Evolutionary conservation across 1,140 invertebrate species (phyloP), one percentile per base, ranked within the genome.

Genomic region (Theocolax elegans): DNA sequence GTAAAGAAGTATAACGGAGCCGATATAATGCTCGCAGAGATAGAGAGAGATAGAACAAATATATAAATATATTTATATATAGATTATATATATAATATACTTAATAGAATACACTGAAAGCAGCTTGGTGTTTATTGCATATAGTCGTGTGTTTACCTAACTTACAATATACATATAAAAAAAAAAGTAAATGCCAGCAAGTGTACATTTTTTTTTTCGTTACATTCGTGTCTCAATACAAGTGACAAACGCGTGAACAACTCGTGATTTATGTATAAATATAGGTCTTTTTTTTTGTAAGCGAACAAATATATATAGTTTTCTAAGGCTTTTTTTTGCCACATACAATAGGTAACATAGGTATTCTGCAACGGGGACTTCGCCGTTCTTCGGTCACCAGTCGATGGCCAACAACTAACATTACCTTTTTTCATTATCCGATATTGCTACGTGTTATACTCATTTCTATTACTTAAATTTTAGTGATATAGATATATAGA

Each of bases 51-150:
- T 66, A 80, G 74, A 77, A 79, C 69, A 79, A 78, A 76, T 76
- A 77, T 77, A 79, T 77, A 74, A 74, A 75, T 75, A 75, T 66
- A n/a, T n/a, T n/a, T n/a, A n/a, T n/a, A 74, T 67, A 71, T 59
- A 71, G 63, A 74, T 3, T 56, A 70, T 72, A 73, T 76, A 72
- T 71, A 62, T 72, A 66, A 54, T 78, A 80, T 83, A 82, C 73
- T 81, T 82, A 81, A 81, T 78, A 84, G 79, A 84, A 82, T 78
- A 85, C 84, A 85, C 56, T 82, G 82, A 85, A 85, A 85, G 84
- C 84, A 83, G 83, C 82, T 79, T 84, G 72, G 83, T 83, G 80
- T 85, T 85, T 60, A 79, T 84, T 80, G 81, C 80, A 80, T 80
- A 73, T 80, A 75, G 75, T 77, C 75, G 73, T 77, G 77, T 80